Evolutionary conservation across 2,888 invertebrate species (phyloP), one percentile per base, ranked within the genome.

Genomic region (Ormyrus thymus): DNA sequence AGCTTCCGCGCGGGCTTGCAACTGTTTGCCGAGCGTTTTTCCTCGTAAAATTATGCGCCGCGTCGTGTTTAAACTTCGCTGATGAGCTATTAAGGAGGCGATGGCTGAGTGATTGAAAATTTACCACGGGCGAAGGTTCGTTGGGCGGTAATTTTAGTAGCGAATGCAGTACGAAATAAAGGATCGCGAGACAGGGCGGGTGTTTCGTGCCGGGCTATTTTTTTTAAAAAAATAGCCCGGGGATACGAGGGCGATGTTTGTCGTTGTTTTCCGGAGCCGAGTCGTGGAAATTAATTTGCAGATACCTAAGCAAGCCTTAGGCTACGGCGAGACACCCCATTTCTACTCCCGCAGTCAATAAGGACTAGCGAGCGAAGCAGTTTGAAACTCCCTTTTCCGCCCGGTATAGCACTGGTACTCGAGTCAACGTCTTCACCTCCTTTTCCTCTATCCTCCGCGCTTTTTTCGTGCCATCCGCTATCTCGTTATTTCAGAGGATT

Each of bases 321-420:
- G 83, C 83, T 84, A 78, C 77, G 80, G 9, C 61, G 65, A 48
- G 84, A 79, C 84, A 82, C 80, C 84, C 83, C 82, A 81, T 84
- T 84, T 85, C 85, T 83, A 82, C 83, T 84, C 84, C 85, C 59
- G 76, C 84, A 88, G 88, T 88, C 88, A 88, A 87, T 88, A 87
- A 87, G 85, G 86, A 88, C 84, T 84, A 86, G 85, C 86, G 83
- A 84, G 82, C 86, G 84, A 86, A 86, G 87, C 86, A 88, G 86
- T 88, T 88, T 86, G 86, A 81, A 86, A 88, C 83, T 87, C 84
- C 64, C 43, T 56, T 64, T 62, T 76, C 76, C 50, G 83, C 84
- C 84, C 80, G 81, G 71, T 82, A 10, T 83, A 78, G 77, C 81
- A 83, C 81, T 85, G 80, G 84, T 81, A 83, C 84, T 86, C 84